Conservation (phyloP, 2,113 vertebrate genomes). For the Brienomyrus longianalis region DNA sequence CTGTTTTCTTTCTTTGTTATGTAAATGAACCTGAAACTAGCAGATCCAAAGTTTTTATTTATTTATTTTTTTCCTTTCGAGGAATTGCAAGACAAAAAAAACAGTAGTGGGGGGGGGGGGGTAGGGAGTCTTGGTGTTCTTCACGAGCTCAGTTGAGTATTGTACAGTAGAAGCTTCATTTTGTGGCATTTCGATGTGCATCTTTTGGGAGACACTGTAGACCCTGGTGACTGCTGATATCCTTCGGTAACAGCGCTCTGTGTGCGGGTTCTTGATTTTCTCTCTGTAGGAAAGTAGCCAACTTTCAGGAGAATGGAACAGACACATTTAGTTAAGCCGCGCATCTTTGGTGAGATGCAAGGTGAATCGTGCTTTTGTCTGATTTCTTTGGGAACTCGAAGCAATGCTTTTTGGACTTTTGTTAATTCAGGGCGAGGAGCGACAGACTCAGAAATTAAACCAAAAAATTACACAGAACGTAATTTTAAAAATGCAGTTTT, state of each 20-base stretch:
- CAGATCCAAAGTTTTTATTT: conserved; percentile 87
- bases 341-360: not conserved
- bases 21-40: conserved; percentile 92
- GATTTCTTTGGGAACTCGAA: not conserved
- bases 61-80: conserved; percentile 64
- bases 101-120: conserved; percentile 79
- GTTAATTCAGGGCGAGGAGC: not conserved
- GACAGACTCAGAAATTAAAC: not conserved
- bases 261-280: not conserved
- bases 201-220: conserved; percentile 78
- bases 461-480: not conserved
- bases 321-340: not conserved
- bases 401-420: not conserved
- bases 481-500: not conserved
- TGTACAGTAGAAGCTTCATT: conserved; percentile 80
- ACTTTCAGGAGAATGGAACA: not conserved
- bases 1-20: conserved; percentile 98
- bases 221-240: conserved; percentile 76
- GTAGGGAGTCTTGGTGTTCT: conserved; percentile 92
- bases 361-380: not conserved
- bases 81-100: conserved; percentile 79
- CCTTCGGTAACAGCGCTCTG: not conserved
- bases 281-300: not conserved
- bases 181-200: conserved; percentile 84
- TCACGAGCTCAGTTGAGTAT: conserved; percentile 73